Conservation (phyloP, 1,140 invertebrate genomes). For the Arion vulgaris region DNA sequence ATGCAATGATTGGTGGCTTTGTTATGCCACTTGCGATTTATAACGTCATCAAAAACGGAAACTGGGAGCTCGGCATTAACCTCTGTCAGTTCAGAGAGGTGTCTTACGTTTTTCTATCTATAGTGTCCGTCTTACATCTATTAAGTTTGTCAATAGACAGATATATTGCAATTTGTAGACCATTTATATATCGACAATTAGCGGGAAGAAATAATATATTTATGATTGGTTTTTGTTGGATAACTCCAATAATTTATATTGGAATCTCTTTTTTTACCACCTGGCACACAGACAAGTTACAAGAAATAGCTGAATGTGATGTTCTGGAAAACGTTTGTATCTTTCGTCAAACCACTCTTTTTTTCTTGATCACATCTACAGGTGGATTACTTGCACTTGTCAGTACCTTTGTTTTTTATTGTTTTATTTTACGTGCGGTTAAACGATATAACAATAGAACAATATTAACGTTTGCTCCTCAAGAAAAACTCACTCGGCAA, state of each 20-base stretch:
- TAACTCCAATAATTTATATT: neutral
- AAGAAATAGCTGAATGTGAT: neutral
- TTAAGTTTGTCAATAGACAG: neutral
- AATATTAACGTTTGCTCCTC: no score
- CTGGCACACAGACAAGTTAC: neutral
- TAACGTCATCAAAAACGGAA: neutral
- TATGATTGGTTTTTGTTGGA: neutral
- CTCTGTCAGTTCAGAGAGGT: neutral
- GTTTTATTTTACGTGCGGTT: neutral
- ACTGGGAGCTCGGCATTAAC: neutral
- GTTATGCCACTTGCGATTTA: neutral
- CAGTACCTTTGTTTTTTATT: neutral
- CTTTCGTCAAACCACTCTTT: neutral
- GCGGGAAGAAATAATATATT: neutral
- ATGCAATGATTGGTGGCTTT: neutral
- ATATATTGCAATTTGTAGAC: neutral
- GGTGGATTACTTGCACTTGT: neutral
- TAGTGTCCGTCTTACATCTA: neutral
- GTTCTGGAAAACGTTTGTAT: neutral
- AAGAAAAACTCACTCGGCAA: no score
- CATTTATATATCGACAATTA: neutral
- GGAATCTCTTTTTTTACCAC: neutral
- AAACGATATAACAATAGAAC: no score
- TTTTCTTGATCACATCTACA: neutral
- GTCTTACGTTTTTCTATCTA: neutral